phyloP scores from a whole-genome alignment of 2,888 invertebrate species.

The Plusia festucae region DNA sequence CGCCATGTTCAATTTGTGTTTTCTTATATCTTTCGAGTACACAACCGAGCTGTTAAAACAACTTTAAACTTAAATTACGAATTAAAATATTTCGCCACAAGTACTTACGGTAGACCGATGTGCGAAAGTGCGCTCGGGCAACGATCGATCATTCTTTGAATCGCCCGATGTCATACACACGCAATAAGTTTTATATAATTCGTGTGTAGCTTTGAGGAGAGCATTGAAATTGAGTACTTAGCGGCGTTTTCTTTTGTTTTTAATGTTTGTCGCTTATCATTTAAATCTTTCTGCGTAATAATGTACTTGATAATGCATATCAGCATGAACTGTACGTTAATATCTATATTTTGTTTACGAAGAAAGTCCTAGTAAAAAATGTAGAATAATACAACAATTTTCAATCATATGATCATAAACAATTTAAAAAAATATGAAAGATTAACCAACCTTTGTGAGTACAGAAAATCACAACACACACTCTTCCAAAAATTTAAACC shows the following conservation, averaged over 20 bases:
- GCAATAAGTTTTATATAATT: constrained; percentile 57
- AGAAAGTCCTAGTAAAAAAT: no score
- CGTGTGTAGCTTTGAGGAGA: constrained; percentile 50
- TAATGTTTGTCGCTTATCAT: background rate
- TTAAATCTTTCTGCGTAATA: no score
- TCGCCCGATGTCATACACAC: constrained; percentile 60
- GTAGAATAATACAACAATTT: no score
- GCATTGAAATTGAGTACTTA: constrained; percentile 24
- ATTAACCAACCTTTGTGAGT: no score
- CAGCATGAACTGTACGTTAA: no score
- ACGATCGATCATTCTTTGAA: constrained; percentile 72
- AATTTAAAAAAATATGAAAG: no score
- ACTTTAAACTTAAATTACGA: constrained; percentile 38
- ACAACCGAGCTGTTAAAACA: constrained; percentile 31
- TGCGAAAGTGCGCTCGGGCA: constrained; percentile 45
- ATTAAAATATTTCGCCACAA: constrained; percentile 46
- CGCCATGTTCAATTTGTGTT: constrained; percentile 28
- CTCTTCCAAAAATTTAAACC: no score
- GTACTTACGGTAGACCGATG: constrained; percentile 31
- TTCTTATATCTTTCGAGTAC: constrained; percentile 28
- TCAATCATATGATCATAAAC: no score
- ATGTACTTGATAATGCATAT: no score
- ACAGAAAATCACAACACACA: no score
- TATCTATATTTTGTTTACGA: no score
- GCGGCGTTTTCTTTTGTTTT: constrained; percentile 7